Base-by-base conservation (phyloP, 1,140 invertebrate species). In the Lucilia cuprina region DNA sequence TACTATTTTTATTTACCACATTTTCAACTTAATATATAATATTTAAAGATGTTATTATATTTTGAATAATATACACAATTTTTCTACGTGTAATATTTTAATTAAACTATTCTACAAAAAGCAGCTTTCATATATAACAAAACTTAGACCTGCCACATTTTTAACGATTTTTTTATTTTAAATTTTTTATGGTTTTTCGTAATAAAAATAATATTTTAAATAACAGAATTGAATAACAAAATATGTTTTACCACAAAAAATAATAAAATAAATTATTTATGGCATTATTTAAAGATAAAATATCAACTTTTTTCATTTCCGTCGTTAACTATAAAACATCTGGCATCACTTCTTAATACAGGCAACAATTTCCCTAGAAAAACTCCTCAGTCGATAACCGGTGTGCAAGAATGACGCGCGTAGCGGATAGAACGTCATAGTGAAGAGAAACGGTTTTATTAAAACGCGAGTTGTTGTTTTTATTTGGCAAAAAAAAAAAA, bases 371-470 rank as follows among this genome's bases (percentile, higher is more conserved):
- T 65, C n/a, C 17, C 14, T n/a, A 65, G 60, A 65, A 70, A 70
- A 70, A 70, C n/a, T 70, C 65, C n/a, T 70, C 65, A 70, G 65
- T 70, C 65, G 65, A 70, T n/a, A 70, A 70, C 65, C 65, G 65
- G 65, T 70, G 65, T 70, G n/a, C 65, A 70, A 70, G 65, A 70
- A 70, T 70, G 65, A 70, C 5, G 65, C n/a, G 65, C 65, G 19
- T 19, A 70, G 65, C 65, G 65, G 65, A 21, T 70, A 21, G n/a
- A 70, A 70, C 8, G 65, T 70, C 19, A 21, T 70, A 70, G 65
- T 70, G 5, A 19, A 25, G 5, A 21, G n/a, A 70, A 21, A 70
- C 21, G n/a, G 65, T 21, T 70, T 70, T 70, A 30, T 70, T 70
- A 8, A 60, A 70, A 70, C 65, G 65, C 65, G 65, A 21, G 65